These are phyloP conservation scores for Astreopora myriophthalma DNA, from an alignment of 64 coral and sea anemone genomes.

Conservation along the genomic window DNA sequence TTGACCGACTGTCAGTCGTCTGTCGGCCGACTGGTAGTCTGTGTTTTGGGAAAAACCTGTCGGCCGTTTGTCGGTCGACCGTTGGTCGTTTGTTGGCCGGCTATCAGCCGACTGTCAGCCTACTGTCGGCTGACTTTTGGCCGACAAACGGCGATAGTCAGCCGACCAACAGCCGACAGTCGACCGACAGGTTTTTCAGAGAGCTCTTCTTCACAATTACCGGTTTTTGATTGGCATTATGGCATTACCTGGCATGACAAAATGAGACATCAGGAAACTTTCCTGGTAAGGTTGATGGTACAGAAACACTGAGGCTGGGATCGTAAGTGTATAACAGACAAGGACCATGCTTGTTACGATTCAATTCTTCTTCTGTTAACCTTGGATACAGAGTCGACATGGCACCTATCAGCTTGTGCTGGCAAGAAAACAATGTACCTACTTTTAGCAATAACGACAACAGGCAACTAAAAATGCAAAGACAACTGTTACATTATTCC, in stretches of 20 bases:
- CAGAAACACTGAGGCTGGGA: slow-evolving; percentile 5
- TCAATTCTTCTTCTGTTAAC: slow-evolving; percentile 70
- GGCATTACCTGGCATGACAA: slow-evolving; percentile 81
- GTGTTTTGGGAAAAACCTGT: too few relatives aligned
- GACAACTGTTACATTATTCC: neutral
- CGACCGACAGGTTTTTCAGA: too few relatives aligned
- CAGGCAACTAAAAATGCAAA: neutral
- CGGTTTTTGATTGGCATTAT: too few relatives aligned
- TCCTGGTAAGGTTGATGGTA: slow-evolving; percentile 73
- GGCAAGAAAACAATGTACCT: neutral
- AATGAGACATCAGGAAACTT: slow-evolving; percentile 81
- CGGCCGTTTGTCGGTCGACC: too few relatives aligned
- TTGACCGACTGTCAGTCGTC: too few relatives aligned
- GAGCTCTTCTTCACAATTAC: too few relatives aligned
- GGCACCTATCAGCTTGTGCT: slow-evolving; percentile 86
- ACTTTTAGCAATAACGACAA: neutral
- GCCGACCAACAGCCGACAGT: too few relatives aligned
- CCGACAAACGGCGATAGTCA: too few relatives aligned
- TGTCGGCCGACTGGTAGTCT: too few relatives aligned
- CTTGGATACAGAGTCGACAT: slow-evolving; percentile 87
- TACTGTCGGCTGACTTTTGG: too few relatives aligned
- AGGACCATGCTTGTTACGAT: slow-evolving; percentile 87
- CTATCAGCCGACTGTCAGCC: too few relatives aligned
- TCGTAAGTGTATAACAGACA: slow-evolving; percentile 82
- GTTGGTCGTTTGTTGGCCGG: too few relatives aligned